Base-by-base conservation (phyloP, 2,113 vertebrate genomes). In the Anoplopoma fimbria region DNA sequence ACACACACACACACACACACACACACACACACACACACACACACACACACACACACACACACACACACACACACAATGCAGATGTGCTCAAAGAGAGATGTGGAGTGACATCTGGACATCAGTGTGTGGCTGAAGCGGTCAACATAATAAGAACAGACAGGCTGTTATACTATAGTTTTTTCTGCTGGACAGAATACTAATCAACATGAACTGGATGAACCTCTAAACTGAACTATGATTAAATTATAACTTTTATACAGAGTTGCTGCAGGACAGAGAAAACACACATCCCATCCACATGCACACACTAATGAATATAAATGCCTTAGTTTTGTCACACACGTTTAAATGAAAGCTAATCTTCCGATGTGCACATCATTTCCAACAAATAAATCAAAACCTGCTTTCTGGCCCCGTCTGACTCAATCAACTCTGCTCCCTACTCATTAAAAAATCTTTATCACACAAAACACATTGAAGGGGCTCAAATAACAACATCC, bases 311-410 rank as follows among this genome's bases (percentile, higher is more conserved):
- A 45, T 70, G 62, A 58, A 70, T 75, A 76, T 73, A 58, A 75
- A 84, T 74, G 51, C 29, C 36, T 84, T 40, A 42, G 58, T 82
- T 45, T 63, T 36, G 23, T 67, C 47, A n/a, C 10, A n/a, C 77
- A 71, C 57, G 67, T 65, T 40, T 51, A 69, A 67, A 87, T 75
- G 55, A 78, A 27, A 60, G 58, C 47, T 55, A 83, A 88, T 84
- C 63, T 80, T n/a, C 45, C 29, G 69, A 57, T 71, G 62, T 45
- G 78, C 45, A 83, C 61, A 69, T 86, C 79, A 42, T 67, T 83
- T 64, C 74, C 68, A 83, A 69, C 71, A 84, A 88, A 86, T 83
- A 83, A 87, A 88, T 87, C 83, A 86, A 88, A 79, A 76, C 19
- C 79, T 64, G 62, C 80, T 87, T 82, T 81, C 69, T 53, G 63